Evolutionary conservation across 2,888 invertebrate genomes (phyloP), one percentile per base, ranked within the genome.

Genomic region (Cheilosia pagana): DNA sequence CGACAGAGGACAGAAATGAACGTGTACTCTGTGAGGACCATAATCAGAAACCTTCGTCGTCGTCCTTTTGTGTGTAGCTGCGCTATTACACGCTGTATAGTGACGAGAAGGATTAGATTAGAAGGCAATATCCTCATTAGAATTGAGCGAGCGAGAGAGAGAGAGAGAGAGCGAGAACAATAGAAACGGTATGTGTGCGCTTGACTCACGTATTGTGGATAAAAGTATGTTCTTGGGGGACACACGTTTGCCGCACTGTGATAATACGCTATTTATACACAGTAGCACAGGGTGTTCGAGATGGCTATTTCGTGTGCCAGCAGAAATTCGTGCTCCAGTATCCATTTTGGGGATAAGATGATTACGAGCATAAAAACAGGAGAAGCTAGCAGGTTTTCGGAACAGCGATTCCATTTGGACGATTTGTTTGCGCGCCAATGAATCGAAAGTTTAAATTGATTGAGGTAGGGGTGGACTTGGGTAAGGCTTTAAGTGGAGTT

Each of bases 81-180:
- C 21, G 53, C 60, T 28, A 75, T 63, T 81, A 74, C 31, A 62
- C 62, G 68, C 53, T 57, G 76, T 68, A 76, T 65, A 70, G 59
- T 55, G 50, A 55, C 31, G 48, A n/a, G 52, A 76, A 71, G 76
- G 70, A 81, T 81, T 81, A 75, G 70, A 76, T 81, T 81, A 81
- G 70, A 81, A 81, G 81, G 71, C 81, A 81, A 81, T 81, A 81
- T 81, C 81, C 81, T 76, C 81, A 81, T 81, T 81, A 81, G 81
- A 81, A 75, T 10, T 50, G 8, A 43, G 6, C 16, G 16, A 16
- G 31, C n/a, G 39, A 35, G 62, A 48, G 16, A n/a, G n/a, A 43
- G 6, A 31, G 16, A 16, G 31, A 28, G 39, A 35, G 62, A 48
- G 16, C 63, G 63, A 74, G 63, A 65, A 75, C 55, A 70, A 70